phyloP scores from a whole-genome alignment of 2,113 vertebrate species.

The Acanthisitta chloris region DNA sequence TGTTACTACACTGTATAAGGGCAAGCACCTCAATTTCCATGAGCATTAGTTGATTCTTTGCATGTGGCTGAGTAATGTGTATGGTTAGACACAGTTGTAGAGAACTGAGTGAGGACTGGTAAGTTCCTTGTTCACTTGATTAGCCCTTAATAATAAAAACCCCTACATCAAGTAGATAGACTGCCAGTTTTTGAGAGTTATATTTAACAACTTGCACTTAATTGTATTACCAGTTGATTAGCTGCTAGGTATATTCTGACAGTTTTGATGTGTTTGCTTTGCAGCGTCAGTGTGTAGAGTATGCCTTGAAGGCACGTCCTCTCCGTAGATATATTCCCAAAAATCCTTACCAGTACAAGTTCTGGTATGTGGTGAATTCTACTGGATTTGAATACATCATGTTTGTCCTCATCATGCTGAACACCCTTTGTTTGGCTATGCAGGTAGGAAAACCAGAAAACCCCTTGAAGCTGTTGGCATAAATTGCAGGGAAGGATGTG shows the following conservation, averaged over 20 bases:
- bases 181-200: neutral
- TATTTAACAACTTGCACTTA: neutral
- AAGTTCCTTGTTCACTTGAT: neutral
- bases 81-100: neutral
- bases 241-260: neutral
- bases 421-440: constrained; percentile 97
- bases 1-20: neutral
- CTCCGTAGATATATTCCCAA: constrained; percentile 96
- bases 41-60: neutral
- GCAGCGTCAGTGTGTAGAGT: constrained; percentile 98
- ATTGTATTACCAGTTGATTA: neutral
- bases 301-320: constrained; percentile 93
- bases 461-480: neutral
- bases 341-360: constrained; percentile 99
- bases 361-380: constrained; percentile 99
- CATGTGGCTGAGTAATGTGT: neutral
- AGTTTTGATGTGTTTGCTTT: constrained; percentile 26
- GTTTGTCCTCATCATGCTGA: constrained; percentile 99
- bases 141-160: neutral
- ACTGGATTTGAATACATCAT: constrained; percentile 99
- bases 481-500: neutral
- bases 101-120: neutral
- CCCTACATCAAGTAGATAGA: neutral
- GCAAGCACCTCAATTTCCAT: neutral
- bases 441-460: constrained; percentile 82